Conservation (phyloP, 2,113 vertebrate species). For the Eulemur macaco region DNA sequence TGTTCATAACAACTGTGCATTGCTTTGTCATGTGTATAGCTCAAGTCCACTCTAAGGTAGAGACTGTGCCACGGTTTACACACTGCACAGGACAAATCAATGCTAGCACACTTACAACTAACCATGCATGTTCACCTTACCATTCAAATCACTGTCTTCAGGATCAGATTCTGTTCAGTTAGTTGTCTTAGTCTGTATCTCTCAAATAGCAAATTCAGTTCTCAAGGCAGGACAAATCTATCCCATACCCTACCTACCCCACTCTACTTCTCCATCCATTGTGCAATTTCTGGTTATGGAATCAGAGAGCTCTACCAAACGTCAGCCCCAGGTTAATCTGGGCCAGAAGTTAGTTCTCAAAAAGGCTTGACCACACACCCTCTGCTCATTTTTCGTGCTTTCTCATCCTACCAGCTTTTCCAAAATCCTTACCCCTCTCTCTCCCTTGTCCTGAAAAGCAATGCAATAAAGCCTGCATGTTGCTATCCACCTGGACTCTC, state of each 20-base stretch:
- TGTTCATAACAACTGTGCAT: accelerated
- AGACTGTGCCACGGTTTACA: not conserved
- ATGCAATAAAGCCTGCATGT: not conserved
- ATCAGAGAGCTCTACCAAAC: not conserved
- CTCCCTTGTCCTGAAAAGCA: not conserved
- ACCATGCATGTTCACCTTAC: not conserved
- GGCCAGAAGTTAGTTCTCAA: not conserved
- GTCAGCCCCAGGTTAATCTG: not conserved
- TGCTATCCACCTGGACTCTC: not conserved
- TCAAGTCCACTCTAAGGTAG: not conserved
- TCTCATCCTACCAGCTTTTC: not conserved
- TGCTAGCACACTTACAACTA: not conserved
- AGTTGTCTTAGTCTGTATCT: not conserved
- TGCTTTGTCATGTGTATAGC: not conserved
- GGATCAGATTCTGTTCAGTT: not conserved
- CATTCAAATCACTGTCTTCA: not conserved
- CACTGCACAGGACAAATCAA: not conserved
- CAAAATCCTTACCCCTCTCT: not conserved
- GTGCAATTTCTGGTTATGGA: not conserved
- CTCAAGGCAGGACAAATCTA: not conserved
- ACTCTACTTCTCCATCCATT: not conserved
- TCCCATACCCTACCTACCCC: not conserved
- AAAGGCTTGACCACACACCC: not conserved
- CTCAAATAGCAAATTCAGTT: not conserved
- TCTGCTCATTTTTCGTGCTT: not conserved